Conservation (phyloP, 2,797 vertebrate species). For the Morelia viridis region DNA sequence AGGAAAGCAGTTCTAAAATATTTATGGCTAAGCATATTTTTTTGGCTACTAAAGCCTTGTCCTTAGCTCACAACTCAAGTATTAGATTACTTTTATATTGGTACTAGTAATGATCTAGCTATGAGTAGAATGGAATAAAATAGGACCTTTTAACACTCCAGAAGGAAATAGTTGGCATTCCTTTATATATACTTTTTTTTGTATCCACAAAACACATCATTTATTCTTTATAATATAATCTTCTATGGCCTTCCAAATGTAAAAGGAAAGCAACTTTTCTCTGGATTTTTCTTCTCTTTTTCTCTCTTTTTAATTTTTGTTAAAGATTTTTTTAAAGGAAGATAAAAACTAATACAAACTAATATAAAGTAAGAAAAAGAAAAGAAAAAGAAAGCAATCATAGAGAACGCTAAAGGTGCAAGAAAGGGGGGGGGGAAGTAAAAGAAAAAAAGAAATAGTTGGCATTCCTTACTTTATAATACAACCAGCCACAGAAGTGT, state of each 20-base stretch:
- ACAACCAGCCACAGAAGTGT: not conserved
- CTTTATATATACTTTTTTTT: not conserved
- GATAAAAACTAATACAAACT: too few relatives aligned
- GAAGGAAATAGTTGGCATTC: conserved; percentile 39
- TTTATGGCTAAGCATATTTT: not conserved
- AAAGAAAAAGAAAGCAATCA: too few relatives aligned
- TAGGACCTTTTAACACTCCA: not conserved
- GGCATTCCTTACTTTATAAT: conserved; percentile 20
- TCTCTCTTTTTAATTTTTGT: too few relatives aligned
- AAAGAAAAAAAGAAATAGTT: conserved; percentile 29
- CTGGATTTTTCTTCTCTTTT: too few relatives aligned
- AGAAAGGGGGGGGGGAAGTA: too few relatives aligned
- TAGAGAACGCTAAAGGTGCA: too few relatives aligned
- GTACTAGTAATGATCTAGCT: not conserved
- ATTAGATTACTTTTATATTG: conserved; percentile 15
- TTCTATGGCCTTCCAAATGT: too few relatives aligned
- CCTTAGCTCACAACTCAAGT: conserved; percentile 6
- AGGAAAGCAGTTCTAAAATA: not conserved
- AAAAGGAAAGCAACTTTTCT: too few relatives aligned
- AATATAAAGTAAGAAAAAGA: too few relatives aligned
- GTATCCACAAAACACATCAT: too few relatives aligned
- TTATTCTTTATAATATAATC: too few relatives aligned
- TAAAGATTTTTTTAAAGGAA: too few relatives aligned
- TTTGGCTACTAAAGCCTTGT: conserved; percentile 30
- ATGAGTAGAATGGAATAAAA: not conserved